Evolutionary conservation across 2,113 vertebrate genomes (phyloP).

Genomic region (Bos indicus): DNA sequence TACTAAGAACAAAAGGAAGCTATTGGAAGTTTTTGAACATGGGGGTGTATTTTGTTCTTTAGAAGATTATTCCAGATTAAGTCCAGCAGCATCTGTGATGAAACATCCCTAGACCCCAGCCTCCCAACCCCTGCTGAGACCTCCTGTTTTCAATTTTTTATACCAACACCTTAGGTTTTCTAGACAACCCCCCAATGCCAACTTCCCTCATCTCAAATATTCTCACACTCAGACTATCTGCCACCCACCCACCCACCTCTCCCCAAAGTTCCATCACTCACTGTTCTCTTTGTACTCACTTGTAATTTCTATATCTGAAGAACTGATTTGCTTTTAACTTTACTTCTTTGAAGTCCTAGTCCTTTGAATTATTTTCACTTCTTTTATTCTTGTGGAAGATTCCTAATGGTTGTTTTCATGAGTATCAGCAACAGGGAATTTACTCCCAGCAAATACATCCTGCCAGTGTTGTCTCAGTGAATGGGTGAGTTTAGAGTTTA

Average conservation of each 20-base stretch:
- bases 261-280: neutral
- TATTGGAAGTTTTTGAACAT: neutral
- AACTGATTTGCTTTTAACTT: conserved; percentile 62
- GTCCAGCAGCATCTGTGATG: neutral
- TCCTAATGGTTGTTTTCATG: conserved; percentile 34
- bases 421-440: neutral
- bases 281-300: conserved; percentile 35
- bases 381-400: conserved; percentile 41
- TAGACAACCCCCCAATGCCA: neutral
- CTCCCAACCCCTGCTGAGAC: neutral
- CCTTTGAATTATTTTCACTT: conserved; percentile 66
- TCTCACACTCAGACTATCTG: neutral
- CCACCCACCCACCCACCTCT: neutral
- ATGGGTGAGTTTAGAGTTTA: neutral
- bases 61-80: conserved; percentile 4
- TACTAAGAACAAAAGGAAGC: neutral
- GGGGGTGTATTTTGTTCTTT: neutral
- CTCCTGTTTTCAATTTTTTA: neutral
- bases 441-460: neutral
- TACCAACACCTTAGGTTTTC: neutral
- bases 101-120: neutral
- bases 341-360: conserved; percentile 56
- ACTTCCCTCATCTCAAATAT: neutral
- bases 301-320: conserved; percentile 41
- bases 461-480: neutral